Base-by-base conservation (phyloP, 2,113 vertebrate genomes). In the Ophthalmolycus amberensis region DNA sequence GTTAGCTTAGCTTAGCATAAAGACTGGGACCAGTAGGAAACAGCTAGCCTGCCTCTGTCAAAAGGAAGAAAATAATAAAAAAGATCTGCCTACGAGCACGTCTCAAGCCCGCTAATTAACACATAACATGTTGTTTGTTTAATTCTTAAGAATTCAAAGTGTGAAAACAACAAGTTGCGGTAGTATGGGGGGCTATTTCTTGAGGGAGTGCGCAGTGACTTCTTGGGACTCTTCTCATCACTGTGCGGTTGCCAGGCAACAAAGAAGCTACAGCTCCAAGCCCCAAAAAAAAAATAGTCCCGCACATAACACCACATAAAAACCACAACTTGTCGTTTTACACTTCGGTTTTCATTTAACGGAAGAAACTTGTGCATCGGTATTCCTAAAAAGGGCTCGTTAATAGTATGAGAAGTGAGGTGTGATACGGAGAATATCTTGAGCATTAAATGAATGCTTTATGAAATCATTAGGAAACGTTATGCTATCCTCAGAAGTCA, bases 401-500 rank as follows among this genome's bases (percentile, higher is more conserved):
- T 27, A 42, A 42, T 4, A 27, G n/a, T 4, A n/a, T 37, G 18
- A 66, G 66, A 75, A 38, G 20, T 63, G 44, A 77, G 18, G 15
- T 64, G 4, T 42, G 9, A 76, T 77, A 82, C 40, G n/a, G 77
- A 59, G 18, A 52, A 80, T 70, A 59, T 70, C 62, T 67, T 60
- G 10, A 78, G 54, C 44, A 77, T 83, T 66, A 27, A 69, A 73
- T 68, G 56, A 79, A 88, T 64, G 71, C 75, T 62, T 74, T 22
- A 83, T 85, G 56, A 90, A 82, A 90, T 74, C 76, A 50, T 79
- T 71, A 79, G 22, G 50, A 73, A 72, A 75, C 83, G 70, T 81
- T 42, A 75, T n/a, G 68, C 80, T 77, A 88, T 82, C 71, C 68
- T 80, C 78, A 68, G 40, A 83, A 82, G 82, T 87, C 64, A 89